Evolutionary conservation across 2,113 vertebrate genomes (phyloP), one percentile per base, ranked within the genome.

Genomic region (Pipa parva): DNA sequence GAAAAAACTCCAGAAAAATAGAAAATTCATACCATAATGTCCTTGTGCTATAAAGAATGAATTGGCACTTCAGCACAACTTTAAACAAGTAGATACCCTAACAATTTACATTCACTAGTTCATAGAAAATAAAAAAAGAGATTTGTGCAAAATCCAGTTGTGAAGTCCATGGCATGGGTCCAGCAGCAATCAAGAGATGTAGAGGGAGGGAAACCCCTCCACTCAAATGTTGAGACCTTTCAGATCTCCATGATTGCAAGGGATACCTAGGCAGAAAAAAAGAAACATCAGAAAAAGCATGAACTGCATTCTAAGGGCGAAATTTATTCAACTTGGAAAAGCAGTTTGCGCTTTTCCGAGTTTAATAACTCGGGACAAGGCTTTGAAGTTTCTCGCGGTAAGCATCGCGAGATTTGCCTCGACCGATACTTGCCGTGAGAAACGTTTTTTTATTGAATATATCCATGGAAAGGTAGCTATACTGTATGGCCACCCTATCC

Each of bases 221-320:
- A 82, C 93, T 91, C 90, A 78, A 79, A 74, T 24, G 78, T 54
- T 48, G 66, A 59, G 63, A 46, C 72, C 79, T 86, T 92, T 92
- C 79, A 99, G 75, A 92, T 88, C 92, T 90, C 97, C 97, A 98
- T 99, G 92, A 98, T 99, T 98, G 93, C 91, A 82, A 86, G 70
- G 76, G 80, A 82, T 69, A 83, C 92, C 95, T 99, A 71, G 48
- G 81, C 78, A 76, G 59, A 81, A 75, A 2, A 73, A 82, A 71
- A 8, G 36, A 26, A 58, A 12, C 10, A n/a, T 21, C 22, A 28
- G 6, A 58, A 22, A 22, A 31, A n/a, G n/a, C n/a, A n/a, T n/a
- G n/a, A n/a, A n/a, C n/a, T n/a, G n/a, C n/a, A n/a, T n/a, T n/a
- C n/a, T n/a, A n/a, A n/a, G n/a, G n/a, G n/a, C n/a, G n/a, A n/a